Percentiles rank a stretch among this genome's conserved stretches.
Conservation (phyloP, 2,888 invertebrate species). For the Toxonevra muliebris region DNA sequence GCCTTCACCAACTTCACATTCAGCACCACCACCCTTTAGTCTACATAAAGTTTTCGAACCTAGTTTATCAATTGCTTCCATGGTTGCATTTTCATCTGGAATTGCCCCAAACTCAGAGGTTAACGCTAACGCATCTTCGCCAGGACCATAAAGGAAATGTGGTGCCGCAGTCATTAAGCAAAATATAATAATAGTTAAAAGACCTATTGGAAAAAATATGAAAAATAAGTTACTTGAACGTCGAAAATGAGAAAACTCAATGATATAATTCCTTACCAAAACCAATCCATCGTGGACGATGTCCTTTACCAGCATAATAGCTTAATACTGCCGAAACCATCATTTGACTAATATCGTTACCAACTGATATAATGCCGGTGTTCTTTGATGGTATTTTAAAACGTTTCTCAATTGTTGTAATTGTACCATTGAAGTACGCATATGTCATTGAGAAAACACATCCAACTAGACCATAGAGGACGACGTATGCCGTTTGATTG, state of each 20-base stretch:
- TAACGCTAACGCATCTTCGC: constrained; percentile 71
- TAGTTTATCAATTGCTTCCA: constrained; percentile 66
- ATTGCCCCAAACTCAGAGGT: constrained; percentile 70
- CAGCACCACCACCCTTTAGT: constrained; percentile 56
- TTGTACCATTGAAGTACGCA: constrained; percentile 78
- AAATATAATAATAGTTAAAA: constrained; percentile 71
- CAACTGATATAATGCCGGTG: constrained; percentile 76
- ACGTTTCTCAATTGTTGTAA: constrained; percentile 77
- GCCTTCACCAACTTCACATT: constrained; percentile 68
- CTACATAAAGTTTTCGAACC: constrained; percentile 70
- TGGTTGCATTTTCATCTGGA: constrained; percentile 64
- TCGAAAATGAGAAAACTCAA: no score
- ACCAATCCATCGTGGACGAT: constrained; percentile 79
- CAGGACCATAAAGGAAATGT: constrained; percentile 75
- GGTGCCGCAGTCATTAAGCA: constrained; percentile 75
- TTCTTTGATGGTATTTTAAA: constrained; percentile 78
- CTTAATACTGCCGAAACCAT: constrained; percentile 73
- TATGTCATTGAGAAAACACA: constrained; percentile 76
- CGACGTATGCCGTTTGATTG: constrained; percentile 66
- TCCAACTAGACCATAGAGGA: constrained; percentile 74
- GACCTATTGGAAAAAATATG: constrained; percentile 52
- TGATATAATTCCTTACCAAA: constrained; percentile 57
- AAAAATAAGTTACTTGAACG: neutral
- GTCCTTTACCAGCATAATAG: constrained; percentile 76
- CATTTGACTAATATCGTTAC: constrained; percentile 78